Base-by-base conservation (phyloP, 2,113 vertebrate species). In the Haplotaxodon microlepis region DNA sequence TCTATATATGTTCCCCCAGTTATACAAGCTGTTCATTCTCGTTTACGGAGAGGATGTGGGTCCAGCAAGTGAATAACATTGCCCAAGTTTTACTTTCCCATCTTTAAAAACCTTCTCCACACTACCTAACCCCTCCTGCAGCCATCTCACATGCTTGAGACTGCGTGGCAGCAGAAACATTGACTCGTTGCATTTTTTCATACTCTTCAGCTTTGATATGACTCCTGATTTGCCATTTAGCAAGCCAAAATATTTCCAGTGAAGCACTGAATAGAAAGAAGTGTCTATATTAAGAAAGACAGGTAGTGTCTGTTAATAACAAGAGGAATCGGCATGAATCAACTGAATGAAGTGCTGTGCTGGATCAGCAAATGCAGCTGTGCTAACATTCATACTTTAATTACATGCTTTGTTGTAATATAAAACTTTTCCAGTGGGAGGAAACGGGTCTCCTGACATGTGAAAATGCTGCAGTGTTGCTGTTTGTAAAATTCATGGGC, bases 381-480 rank as follows among this genome's bases (percentile, higher is more conserved):
- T 47, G 81, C 82, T 59, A 86, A 63, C 51, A 81, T 79, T 86
- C 82, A 87, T 73, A 78, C 66, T 89, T 91, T 89, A 92, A 69
- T 84, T 82, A 84, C 7, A 27, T 59, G 79, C 76, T 83, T 86
- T 82, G 83, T 86, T 81, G 78, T 40, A 81, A 80, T 61, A 36
- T 57, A 21, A 82, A 90, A 73, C 50, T 51, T 79, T 57, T 81
- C 57, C 79, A 61, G 69, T 57, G 53, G 86, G 85, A 88, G 79
- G 40, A 42, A 91, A 71, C 24, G 50, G 24, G 36, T 84, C 81
- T 90, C 59, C 66, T 86, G 86, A 83, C 82, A 85, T 61, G 79
- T 85, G 57, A 79, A 89, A 88, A 83, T 85, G 36, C 86, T 88
- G 86, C 87, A 86, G 54, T 90, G 91, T 88, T 78, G 69, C 76